These are phyloP conservation scores for Heliothis subflexa DNA, from an alignment of 1,140 invertebrate genomes.

Conservation along the genomic window DNA sequence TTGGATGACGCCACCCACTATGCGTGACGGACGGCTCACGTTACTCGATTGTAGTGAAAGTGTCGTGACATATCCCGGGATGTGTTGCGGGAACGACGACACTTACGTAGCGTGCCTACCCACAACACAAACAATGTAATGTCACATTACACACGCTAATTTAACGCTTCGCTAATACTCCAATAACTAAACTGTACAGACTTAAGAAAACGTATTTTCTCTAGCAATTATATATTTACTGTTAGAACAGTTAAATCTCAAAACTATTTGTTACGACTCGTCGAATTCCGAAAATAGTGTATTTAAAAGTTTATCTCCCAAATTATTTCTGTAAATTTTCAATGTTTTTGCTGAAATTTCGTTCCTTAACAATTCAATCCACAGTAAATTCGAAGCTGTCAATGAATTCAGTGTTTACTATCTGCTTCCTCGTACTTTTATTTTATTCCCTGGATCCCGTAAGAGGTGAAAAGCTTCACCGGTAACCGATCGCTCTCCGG, in stretches of 20 bases:
- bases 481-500: slow-evolving; percentile 26
- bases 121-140: slow-evolving; percentile 2
- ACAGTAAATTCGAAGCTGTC: slow-evolving; percentile 31
- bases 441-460: slow-evolving; percentile 19
- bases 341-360: slow-evolving; percentile 2
- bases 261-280: slow-evolving; percentile 22
- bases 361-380: slow-evolving; percentile 32
- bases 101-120: not conserved
- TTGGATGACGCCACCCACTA: slow-evolving; percentile 67
- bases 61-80: slow-evolving; percentile 46
- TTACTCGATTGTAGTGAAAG: slow-evolving; percentile 65
- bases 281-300: too few species aligned
- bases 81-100: slow-evolving; percentile 23
- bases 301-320: too few species aligned
- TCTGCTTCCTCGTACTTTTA: slow-evolving; percentile 28
- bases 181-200: not conserved
- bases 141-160: slow-evolving; percentile 5
- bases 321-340: too few species aligned
- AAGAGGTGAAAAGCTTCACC: not conserved
- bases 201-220: not conserved
- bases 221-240: slow-evolving; percentile 1
- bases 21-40: slow-evolving; percentile 70
- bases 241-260: slow-evolving; percentile 23
- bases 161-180: not conserved
- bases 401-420: slow-evolving; percentile 21